Base-by-base conservation (phyloP, 2,888 invertebrate genomes). In the Lucinisca nassula region DNA sequence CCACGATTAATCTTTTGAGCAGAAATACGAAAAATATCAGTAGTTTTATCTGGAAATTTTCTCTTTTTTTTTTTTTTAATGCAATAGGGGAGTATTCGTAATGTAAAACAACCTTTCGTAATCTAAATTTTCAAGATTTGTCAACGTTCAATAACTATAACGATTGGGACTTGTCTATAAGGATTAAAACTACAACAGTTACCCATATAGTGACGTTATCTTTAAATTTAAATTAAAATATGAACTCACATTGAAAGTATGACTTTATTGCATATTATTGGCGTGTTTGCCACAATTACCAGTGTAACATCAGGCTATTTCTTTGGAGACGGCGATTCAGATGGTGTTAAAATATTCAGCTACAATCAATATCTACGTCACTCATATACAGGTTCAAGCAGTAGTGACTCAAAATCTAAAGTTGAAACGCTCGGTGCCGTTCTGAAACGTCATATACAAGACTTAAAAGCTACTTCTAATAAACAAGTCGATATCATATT, bases 401-500 rank as follows among this genome's bases (percentile, higher is more conserved):
- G 78, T 12, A 85, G 91, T n/a, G 90, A 90, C 55, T 93, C 92
- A 24, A 94, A 93, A 76, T 90, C 92, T 67, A 97, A 97, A 95
- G 96, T 97, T 38, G 97, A 97, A 87, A 96, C 97, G 2, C 94
- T 97, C 30, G 97, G 97, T 0, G 96, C 96, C 61, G 96, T 97
- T 37, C 97, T 97, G 87, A 97, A 97, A 91, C 96, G 96, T 77
- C 97, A 97, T 90, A 97, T 97, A 1, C 96, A 97, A 79, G 95
- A 95, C n/a, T 95, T 97, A 37, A 97, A 97, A 78, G 93, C 94
- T 38, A 94, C 95, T 0, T 86, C 93, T 6, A 95, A 95, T 88
- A 93, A 94, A 74, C 92, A 95, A 77, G 96, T 97, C 87, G 98
- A 98, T 93, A 95, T 98, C 55, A 97, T 98, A 37, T 98, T 98